phyloP scores from a whole-genome alignment of 2,797 vertebrate species.

The Sebastes miniatus region DNA sequence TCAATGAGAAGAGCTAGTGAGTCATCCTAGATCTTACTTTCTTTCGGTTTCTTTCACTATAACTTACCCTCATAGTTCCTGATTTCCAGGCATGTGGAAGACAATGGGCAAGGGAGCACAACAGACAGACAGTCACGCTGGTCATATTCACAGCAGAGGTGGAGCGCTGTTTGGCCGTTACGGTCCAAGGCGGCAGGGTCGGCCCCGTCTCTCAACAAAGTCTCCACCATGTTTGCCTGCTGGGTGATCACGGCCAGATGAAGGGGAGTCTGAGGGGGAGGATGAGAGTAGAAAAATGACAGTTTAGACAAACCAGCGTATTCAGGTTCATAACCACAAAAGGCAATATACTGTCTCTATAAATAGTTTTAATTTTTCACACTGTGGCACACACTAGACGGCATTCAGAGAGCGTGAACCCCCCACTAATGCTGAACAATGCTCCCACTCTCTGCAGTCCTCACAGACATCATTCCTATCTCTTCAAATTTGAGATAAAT shows the following conservation, averaged over 20 bases:
- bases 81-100: conserved; percentile 78
- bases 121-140: conserved; percentile 79
- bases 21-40: background rate
- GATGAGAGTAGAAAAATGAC: background rate
- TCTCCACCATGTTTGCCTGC: conserved; percentile 78
- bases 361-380: conserved; percentile 17
- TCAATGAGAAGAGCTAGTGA: background rate
- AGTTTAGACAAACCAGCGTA: conserved; percentile 28
- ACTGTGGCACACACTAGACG: background rate
- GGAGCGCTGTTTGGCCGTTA: conserved; percentile 87
- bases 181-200: conserved; percentile 87
- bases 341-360: background rate
- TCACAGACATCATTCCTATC: background rate
- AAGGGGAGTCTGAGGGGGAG: conserved; percentile 85
- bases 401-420: background rate
- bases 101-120: conserved; percentile 71
- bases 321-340: background rate
- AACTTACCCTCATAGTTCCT: conserved; percentile 88
- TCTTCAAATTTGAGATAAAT: background rate
- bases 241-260: conserved; percentile 91
- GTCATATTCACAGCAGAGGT: conserved; percentile 89
- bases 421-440: conserved; percentile 1
- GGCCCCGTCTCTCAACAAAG: conserved; percentile 80
- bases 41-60: background rate
- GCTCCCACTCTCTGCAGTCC: background rate